Base-by-base conservation (phyloP, 2,888 invertebrate genomes). In the Eupelmus urozonus region DNA sequence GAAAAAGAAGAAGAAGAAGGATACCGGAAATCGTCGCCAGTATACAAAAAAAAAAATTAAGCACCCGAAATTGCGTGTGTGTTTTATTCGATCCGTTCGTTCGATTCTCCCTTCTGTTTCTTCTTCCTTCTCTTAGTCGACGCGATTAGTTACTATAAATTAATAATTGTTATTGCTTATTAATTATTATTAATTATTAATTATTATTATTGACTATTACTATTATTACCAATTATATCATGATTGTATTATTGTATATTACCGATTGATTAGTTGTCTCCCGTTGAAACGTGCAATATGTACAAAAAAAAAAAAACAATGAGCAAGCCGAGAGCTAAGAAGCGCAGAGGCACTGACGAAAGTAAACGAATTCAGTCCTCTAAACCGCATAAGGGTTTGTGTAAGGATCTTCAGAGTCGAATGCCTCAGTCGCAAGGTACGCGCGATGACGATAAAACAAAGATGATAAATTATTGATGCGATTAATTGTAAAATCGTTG, bases 201-300 rank as follows among this genome's bases (percentile, higher is more conserved):
- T 82, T 77, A 80, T 76, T 76, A 79, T 79, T 72, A 73, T 69
- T 69, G 69, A 79, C 59, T 79, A 76, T 76, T 69, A 79, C 57
- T 79, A 79, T 76, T 79, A 79, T 73, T 79, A 73, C 45, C 66
- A 73, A 79, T 76, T 76, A 69, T 73, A 80, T 73, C 73, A 73
- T 73, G 73, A 80, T 76, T 80, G 82, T 83, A 83, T 81, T 76
- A 80, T 83, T 82, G 81, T 83, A 80, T 80, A 82, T 82, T 81
- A 84, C 81, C 81, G 82, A 85, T 85, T 84, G 82, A 84, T 85
- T 86, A 83, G 84, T 85, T 85, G 84, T 85, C 85, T 83, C 83
- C 85, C 84, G 85, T 86, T 86, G 85, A 85, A 86, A 82, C 85
- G 87, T 87, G 87, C 87, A 87, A 87, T 87, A 87, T 87, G 85